Percentiles rank a stretch among this genome's conserved stretches.
Conservation (phyloP, 2,888 invertebrate genomes). For the Frankliniella fusca region DNA sequence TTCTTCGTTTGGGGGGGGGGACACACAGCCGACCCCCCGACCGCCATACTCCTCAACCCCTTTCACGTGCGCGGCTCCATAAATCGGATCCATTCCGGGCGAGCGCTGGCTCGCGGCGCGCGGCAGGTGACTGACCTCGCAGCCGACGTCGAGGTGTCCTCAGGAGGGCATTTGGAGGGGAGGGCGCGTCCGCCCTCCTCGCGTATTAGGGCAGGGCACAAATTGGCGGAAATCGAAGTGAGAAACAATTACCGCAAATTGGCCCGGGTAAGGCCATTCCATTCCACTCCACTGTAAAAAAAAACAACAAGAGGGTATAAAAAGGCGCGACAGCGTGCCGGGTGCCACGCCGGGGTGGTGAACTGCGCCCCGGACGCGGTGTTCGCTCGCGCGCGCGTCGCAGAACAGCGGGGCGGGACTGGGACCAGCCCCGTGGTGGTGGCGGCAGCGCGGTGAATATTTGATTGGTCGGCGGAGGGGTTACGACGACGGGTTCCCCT, state of each 20-base stretch:
- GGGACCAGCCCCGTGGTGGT: neutral
- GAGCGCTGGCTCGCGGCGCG: neutral
- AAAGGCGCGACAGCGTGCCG: neutral
- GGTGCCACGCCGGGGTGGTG: neutral
- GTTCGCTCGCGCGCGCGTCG: neutral
- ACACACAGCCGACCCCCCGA: neutral
- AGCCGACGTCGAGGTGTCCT: neutral
- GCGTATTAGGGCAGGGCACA: neutral
- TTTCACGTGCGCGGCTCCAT: neutral
- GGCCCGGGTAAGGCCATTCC: neutral
- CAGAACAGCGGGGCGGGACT: neutral
- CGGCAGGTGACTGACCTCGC: neutral
- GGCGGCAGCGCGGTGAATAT: neutral
- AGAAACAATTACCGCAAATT: neutral
- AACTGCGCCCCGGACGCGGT: neutral
- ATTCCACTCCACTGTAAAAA: too few relatives aligned
- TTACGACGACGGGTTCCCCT: neutral
- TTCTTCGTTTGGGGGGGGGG: neutral
- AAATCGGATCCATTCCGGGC: neutral
- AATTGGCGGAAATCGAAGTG: neutral
- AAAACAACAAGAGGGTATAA: too few relatives aligned
- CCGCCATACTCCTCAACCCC: neutral
- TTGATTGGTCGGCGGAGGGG: neutral
- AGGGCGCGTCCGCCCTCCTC: neutral
- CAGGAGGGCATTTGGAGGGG: too few relatives aligned